phyloP scores from a whole-genome alignment of 2,113 vertebrate genomes.

The Forbesichthys agassizii region DNA sequence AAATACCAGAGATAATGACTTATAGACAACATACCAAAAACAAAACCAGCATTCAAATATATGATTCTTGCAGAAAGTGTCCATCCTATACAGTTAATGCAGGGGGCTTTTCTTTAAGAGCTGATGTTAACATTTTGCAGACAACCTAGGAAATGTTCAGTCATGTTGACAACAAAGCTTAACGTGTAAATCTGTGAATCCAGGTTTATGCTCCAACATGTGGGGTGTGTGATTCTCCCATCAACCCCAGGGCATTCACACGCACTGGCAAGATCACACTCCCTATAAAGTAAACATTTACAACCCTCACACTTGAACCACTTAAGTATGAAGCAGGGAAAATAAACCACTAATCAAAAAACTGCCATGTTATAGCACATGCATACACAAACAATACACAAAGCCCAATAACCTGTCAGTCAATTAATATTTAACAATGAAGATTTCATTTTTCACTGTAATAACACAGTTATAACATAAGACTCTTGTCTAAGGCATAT shows the following conservation, averaged over 20 bases:
- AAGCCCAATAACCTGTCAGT: not conserved
- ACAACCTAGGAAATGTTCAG: not conserved
- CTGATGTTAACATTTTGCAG: not conserved
- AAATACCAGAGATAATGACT: no score
- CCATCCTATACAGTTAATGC: not conserved
- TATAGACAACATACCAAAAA: no score
- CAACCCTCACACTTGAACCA: constrained; percentile 63
- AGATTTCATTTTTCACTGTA: no score
- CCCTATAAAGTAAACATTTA: constrained; percentile 69
- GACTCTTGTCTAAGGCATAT: no score
- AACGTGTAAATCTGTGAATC: constrained; percentile 2
- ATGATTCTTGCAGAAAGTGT: no score
- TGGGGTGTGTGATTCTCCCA: constrained; percentile 29
- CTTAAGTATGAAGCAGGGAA: constrained; percentile 53
- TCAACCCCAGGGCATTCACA: constrained; percentile 34
- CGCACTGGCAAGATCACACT: constrained; percentile 52
- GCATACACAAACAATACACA: constrained; percentile 4
- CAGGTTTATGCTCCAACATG: constrained; percentile 16
- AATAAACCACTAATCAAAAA: constrained; percentile 71
- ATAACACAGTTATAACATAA: no score
- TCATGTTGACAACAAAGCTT: constrained; percentile 13
- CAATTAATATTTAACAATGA: no score
- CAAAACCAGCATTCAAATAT: no score
- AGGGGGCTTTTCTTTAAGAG: not conserved
- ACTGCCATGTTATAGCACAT: constrained; percentile 24